A percentile compares a stretch with the other conserved stretches of the same genome.
Evolutionary conservation across 2,797 vertebrate genomes (phyloP).

Genomic region (Pangasius larnaudii): DNA sequence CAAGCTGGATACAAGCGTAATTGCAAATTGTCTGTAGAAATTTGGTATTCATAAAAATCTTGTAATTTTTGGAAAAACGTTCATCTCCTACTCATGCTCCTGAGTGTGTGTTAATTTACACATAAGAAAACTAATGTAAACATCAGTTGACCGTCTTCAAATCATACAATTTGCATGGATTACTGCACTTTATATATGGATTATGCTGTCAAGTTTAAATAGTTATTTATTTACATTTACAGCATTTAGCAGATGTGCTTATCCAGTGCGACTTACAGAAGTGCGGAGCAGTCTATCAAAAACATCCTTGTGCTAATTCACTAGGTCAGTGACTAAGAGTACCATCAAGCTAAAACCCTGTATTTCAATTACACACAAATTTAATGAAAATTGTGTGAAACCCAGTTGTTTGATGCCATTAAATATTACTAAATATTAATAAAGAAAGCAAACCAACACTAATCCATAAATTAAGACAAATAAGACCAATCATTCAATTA

Average conservation of each 20-base stretch:
- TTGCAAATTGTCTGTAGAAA: neutral
- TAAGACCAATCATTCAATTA: neutral
- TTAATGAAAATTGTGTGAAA: neutral
- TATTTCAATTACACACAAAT: neutral
- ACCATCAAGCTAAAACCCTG: neutral
- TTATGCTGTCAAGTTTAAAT: neutral
- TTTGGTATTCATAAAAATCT: neutral
- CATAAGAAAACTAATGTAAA: neutral
- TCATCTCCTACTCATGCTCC: neutral
- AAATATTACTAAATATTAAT: neutral
- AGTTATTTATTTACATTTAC: neutral
- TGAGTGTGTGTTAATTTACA: neutral
- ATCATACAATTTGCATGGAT: neutral
- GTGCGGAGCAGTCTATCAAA: neutral
- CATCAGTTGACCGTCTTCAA: neutral
- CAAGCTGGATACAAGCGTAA: neutral
- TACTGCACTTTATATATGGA: neutral
- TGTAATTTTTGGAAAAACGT: neutral
- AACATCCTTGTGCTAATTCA: neutral
- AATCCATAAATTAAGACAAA: neutral
- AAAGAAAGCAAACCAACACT: neutral
- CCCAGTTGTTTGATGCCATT: neutral
- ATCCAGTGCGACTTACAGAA: neutral
- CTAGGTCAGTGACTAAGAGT: neutral
- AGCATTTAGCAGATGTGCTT: neutral